These are phyloP conservation scores for Etheostoma cragini DNA, from an alignment of 2,113 vertebrate species.

Conservation along the genomic window DNA sequence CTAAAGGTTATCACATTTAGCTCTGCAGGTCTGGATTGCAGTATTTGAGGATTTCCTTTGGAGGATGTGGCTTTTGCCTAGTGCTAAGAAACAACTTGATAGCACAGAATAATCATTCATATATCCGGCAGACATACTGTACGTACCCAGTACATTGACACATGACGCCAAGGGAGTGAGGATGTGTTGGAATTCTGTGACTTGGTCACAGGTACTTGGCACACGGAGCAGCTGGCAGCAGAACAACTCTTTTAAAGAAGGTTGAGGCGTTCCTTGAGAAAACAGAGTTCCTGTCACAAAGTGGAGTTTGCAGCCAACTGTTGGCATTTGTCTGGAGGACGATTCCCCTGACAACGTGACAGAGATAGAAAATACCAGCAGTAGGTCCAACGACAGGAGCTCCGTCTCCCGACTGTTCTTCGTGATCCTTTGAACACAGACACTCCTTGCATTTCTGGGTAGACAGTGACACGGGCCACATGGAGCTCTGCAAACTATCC, in stretches of 20 bases:
- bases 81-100: too few species aligned
- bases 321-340: constrained; percentile 23
- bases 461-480: not conserved
- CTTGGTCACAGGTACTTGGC: not conserved
- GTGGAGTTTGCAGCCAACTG: not conserved
- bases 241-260: not conserved
- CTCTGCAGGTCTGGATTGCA: too few species aligned
- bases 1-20: too few species aligned
- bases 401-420: not conserved
- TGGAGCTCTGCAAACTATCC: constrained; percentile 38
- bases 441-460: constrained; percentile 7
- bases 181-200: too few species aligned
- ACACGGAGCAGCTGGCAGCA: not conserved
- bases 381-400: not conserved
- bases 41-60: too few species aligned
- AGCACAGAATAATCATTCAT: too few species aligned
- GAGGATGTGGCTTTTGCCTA: too few species aligned
- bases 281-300: not conserved
- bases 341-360: not conserved
- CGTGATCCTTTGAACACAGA: not conserved
- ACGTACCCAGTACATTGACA: too few species aligned
- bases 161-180: too few species aligned
- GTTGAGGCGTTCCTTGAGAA: not conserved
- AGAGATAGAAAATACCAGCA: constrained; percentile 22
- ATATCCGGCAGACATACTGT: too few species aligned